phyloP scores from a whole-genome alignment of 1,140 invertebrate genomes.

The Microplitis mediator region DNA sequence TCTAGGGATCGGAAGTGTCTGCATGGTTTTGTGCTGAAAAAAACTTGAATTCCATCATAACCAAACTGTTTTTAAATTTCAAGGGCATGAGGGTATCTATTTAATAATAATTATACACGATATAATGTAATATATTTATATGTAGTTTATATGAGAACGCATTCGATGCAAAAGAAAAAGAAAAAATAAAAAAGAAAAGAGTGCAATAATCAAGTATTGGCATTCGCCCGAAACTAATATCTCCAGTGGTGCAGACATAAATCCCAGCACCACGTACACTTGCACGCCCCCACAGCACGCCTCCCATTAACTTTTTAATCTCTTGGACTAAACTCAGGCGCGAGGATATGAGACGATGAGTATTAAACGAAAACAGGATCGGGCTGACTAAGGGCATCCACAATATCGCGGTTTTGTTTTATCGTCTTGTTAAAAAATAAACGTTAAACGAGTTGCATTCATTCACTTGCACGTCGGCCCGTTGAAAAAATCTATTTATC shows the following conservation, averaged over 20 bases:
- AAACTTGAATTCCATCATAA: not conserved
- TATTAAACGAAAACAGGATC: constrained; percentile 25
- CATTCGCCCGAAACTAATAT: constrained; percentile 42
- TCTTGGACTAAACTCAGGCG: constrained; percentile 25
- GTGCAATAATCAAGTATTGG: constrained; percentile 11
- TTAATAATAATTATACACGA: not conserved
- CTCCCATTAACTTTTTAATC: constrained; percentile 56
- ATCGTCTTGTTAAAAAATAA: no score
- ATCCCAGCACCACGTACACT: constrained; percentile 54
- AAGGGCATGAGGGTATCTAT: no score
- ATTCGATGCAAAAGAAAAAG: not conserved
- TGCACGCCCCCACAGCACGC: constrained; percentile 51
- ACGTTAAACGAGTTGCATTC: no score
- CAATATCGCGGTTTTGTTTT: no score
- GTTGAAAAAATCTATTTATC: no score
- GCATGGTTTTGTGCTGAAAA: not conserved
- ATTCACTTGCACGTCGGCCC: no score
- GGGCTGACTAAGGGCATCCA: not conserved
- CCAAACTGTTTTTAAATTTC: no score
- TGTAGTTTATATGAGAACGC: no score
- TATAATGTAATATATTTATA: no score
- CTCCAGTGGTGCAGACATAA: constrained; percentile 53
- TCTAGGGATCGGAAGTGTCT: constrained; percentile 5
- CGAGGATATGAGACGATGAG: not conserved
- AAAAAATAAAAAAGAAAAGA: constrained; percentile 6